A percentile compares a stretch with the other conserved stretches of the same genome.
Evolutionary conservation across 30 jellyfish, hydroid and myxozoan genomes (phyloP).

Genomic region (Aurelia sp.): DNA sequence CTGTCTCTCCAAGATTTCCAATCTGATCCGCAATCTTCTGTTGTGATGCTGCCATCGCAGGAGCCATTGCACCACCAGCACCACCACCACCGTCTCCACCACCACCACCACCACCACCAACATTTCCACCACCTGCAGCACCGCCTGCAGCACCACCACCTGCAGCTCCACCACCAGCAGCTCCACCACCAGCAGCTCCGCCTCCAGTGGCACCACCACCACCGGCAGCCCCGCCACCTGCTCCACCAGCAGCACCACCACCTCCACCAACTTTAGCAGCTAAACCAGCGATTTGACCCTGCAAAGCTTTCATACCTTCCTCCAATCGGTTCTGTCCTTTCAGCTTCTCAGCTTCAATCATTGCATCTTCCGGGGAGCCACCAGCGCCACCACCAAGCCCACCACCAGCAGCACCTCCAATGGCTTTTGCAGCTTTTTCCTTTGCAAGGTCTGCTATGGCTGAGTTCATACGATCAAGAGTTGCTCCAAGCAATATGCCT

Average conservation of each 20-base stretch:
- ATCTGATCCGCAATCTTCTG: constrained; percentile 52
- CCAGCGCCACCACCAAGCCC: constrained; percentile 35
- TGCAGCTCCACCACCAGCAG: constrained; percentile 78
- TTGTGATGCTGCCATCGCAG: constrained; percentile 80
- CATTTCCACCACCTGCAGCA: constrained; percentile 72
- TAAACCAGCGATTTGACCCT: constrained; percentile 49
- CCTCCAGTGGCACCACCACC: not conserved
- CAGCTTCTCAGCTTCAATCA: constrained; percentile 78
- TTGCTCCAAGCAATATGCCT: constrained; percentile 53
- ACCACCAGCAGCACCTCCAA: constrained; percentile 48
- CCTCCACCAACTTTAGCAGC: constrained; percentile 69
- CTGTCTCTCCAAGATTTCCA: constrained; percentile 69
- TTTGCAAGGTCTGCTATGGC: constrained; percentile 72
- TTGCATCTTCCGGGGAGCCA: constrained; percentile 50
- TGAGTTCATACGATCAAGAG: constrained; percentile 44
- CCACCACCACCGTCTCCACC: constrained; percentile 49
- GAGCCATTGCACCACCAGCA: constrained; percentile 66
- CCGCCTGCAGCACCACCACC: constrained; percentile 88
- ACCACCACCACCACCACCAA: constrained; percentile 55
- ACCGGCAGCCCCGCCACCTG: no score
- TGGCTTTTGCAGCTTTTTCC: constrained; percentile 45
- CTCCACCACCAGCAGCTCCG: constrained; percentile 61
- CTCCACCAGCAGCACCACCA: constrained; percentile 11
- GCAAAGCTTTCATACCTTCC: constrained; percentile 70
- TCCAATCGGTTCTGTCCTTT: constrained; percentile 77